Conservation (phyloP, 1,140 invertebrate genomes). For the Arctopsyche grandis region DNA sequence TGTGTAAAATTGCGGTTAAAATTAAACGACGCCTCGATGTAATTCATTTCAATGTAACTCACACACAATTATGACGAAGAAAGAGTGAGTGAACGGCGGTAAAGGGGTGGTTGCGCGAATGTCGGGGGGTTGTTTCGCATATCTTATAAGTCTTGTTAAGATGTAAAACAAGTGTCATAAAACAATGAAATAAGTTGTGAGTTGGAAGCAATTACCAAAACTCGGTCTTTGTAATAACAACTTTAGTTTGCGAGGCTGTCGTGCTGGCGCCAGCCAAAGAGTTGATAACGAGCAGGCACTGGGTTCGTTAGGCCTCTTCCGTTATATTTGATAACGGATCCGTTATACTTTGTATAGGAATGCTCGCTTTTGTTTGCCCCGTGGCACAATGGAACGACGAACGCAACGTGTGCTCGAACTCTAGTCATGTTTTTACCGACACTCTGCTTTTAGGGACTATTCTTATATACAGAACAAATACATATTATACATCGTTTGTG, state of each 20-base stretch:
- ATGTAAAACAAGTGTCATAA: conserved; percentile 47
- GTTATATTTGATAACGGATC: conserved; percentile 46
- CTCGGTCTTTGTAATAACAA: conserved; percentile 46
- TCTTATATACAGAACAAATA: too few species aligned
- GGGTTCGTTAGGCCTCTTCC: conserved; percentile 45
- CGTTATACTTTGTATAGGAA: conserved; percentile 43
- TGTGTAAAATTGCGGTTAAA: conserved; percentile 2
- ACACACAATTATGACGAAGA: conserved; percentile 22
- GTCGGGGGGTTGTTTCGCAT: conserved; percentile 10
- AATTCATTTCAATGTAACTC: conserved; percentile 27
- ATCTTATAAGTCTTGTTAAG: conserved; percentile 43
- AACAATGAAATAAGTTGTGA: conserved; percentile 46
- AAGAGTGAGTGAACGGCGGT: background rate
- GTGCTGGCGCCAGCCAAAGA: conserved; percentile 42
- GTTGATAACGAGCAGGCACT: conserved; percentile 45
- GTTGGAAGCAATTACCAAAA: conserved; percentile 46
- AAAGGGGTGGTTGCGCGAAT: background rate
- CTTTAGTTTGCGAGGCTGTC: conserved; percentile 43
- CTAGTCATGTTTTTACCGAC: too few species aligned
- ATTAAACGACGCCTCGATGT: conserved; percentile 9
- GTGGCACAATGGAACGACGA: conserved; percentile 18
- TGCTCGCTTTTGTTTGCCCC: conserved; percentile 5
- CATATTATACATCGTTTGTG: too few species aligned
- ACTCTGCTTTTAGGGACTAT: too few species aligned
- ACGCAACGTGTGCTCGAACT: too few species aligned